Evolutionary conservation across 2,888 invertebrate genomes (phyloP), one percentile per base, ranked within the genome.

Genomic region (Megamerina dolium): DNA sequence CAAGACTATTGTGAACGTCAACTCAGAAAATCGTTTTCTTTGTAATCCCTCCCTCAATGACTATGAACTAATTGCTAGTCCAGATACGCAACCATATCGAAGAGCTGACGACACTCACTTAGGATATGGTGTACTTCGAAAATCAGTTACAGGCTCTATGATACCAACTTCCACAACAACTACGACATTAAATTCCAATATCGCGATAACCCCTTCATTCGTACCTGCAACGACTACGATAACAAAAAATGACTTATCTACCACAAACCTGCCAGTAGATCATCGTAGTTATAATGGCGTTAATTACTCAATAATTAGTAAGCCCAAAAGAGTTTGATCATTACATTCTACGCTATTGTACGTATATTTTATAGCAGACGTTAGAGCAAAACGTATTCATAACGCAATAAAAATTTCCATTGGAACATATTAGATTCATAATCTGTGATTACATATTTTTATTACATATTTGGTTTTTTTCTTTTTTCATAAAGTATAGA

Each of bases 271-370:
- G 14, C 75, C 76, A 55, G 74, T 85, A 26, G 78, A 77, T 59
- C 85, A 86, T 63, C 81, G 80, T 60, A 79, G 77, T 57, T 82
- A 81, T 55, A 87, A 87, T 63, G 83, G 87, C 42, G 80, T 81
- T 50, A 85, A 85, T 60, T 89, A 89, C 73, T 87, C 88, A 49
- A 77, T 87, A 60, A 83, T 89, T 44, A 87, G 87, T 65, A 88
- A 88, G 72, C 83, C 87, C 62, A 88, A 88, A 78, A 78, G 83
- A 73, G 87, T 88, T 70, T 87, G 78, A 71, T 21, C 35, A 37
- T 18, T 21, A 29, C 35, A 32, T 32, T 37, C 18, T 12, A 44
- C 33, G 38, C 32, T 35, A n/a, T n/a, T n/a, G n/a, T n/a, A n/a
- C n/a, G n/a, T n/a, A n/a, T n/a, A n/a, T n/a, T n/a, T n/a, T n/a